These are phyloP conservation scores for Lomographa bimaculata DNA, from an alignment of 2,888 invertebrate species.

Conservation along the genomic window DNA sequence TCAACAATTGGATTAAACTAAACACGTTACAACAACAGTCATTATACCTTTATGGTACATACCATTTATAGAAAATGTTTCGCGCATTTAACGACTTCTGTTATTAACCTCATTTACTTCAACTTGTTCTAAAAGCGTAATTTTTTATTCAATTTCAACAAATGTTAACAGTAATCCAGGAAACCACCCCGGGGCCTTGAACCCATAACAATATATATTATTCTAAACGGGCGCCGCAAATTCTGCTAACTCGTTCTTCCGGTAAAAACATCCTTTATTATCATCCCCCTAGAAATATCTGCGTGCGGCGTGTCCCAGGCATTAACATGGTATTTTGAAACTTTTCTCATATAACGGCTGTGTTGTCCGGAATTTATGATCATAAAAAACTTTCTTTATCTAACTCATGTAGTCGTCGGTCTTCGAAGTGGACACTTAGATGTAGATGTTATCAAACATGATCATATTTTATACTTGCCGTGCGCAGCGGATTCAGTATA, in stretches of 20 bases:
- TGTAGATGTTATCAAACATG: too few species aligned
- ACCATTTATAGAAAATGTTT: too few species aligned
- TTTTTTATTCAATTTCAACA: neutral
- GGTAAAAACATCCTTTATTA: constrained; percentile 13
- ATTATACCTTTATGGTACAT: too few species aligned
- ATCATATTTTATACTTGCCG: too few species aligned
- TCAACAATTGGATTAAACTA: too few species aligned
- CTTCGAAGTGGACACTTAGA: too few species aligned
- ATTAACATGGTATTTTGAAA: constrained; percentile 28
- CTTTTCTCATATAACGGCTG: constrained; percentile 23
- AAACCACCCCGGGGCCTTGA: constrained; percentile 3
- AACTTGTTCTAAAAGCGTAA: too few species aligned
- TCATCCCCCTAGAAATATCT: constrained; percentile 14
- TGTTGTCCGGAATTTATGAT: constrained; percentile 18
- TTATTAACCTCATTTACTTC: too few species aligned
- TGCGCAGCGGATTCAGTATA: too few species aligned
- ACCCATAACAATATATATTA: constrained; percentile 10
- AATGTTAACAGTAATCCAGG: neutral
- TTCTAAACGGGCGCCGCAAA: constrained; percentile 12
- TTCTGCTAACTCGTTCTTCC: constrained; percentile 6
- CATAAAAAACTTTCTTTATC: constrained; percentile 6
- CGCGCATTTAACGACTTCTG: too few species aligned
- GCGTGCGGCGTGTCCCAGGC: constrained; percentile 18
- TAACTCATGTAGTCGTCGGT: too few species aligned
- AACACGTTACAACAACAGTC: too few species aligned